Conservation (phyloP, 2,113 vertebrate genomes). For the Neofelis nebulosa region DNA sequence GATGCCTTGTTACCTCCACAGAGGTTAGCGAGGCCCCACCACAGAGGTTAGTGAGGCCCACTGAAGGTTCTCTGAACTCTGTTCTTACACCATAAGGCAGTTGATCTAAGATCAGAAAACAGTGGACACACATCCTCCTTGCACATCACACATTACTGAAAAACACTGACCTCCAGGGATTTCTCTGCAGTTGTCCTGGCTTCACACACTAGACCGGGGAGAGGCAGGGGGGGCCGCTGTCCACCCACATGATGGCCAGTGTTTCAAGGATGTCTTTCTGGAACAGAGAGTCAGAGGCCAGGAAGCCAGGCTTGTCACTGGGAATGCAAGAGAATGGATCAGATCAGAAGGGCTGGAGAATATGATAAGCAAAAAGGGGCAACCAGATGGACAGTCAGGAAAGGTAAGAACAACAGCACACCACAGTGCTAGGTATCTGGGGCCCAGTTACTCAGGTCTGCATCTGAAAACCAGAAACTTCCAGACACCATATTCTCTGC, state of each 20-base stretch:
- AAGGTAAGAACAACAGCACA: neutral
- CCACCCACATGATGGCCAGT: neutral
- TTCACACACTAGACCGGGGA: neutral
- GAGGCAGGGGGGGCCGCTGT: neutral
- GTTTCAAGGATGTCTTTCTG: neutral
- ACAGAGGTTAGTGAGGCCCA: accelerated
- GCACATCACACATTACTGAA: neutral
- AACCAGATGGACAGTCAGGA: neutral
- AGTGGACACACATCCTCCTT: neutral
- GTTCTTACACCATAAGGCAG: neutral
- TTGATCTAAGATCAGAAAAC: neutral
- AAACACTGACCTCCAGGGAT: neutral
- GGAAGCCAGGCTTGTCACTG: neutral
- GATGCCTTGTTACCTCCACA: neutral
- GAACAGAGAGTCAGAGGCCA: neutral
- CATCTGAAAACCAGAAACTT: neutral
- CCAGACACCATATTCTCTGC: neutral
- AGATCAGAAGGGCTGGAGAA: neutral
- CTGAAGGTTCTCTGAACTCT: neutral
- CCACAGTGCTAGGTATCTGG: neutral
- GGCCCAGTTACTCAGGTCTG: neutral
- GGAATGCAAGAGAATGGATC: neutral
- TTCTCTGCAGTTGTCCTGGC: neutral
- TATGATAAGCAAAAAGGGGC: neutral
- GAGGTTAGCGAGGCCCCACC: neutral